Conservation (phyloP, 2,797 vertebrate species). For the Aselliscus stoliczkanus region DNA sequence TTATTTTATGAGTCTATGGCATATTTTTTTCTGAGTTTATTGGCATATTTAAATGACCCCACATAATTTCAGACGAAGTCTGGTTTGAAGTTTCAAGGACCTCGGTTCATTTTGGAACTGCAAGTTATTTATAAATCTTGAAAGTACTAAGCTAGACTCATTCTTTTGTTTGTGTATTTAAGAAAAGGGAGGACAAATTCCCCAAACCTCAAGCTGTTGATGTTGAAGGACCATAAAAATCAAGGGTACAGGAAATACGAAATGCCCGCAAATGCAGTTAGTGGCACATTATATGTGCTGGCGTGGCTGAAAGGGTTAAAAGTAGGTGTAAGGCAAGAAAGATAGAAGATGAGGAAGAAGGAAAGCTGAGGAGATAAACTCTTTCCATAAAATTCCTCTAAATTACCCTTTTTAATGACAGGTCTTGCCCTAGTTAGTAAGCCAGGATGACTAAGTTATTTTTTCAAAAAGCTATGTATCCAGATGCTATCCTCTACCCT, state of each 20-base stretch:
- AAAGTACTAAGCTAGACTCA: background rate
- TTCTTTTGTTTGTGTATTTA: constrained; percentile 26
- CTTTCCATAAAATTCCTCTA: background rate
- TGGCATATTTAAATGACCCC: background rate
- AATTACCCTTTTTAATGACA: background rate
- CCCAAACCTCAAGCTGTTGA: background rate
- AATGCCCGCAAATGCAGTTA: background rate
- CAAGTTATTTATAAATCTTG: constrained; percentile 20
- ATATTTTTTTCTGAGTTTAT: constrained; percentile 1
- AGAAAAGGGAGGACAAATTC: constrained; percentile 12
- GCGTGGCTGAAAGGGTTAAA: background rate
- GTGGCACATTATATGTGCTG: background rate
- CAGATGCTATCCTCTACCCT: background rate
- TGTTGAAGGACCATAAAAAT: background rate
- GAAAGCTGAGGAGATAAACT: background rate
- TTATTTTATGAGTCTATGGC: too few relatives aligned
- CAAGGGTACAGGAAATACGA: background rate
- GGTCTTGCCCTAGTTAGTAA: background rate
- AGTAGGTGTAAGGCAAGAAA: background rate
- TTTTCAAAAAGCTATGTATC: background rate
- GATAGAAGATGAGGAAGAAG: background rate
- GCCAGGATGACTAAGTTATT: background rate
- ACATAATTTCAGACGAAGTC: constrained; percentile 8
- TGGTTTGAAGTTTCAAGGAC: background rate
- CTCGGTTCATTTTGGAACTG: constrained; percentile 39